phyloP scores from a whole-genome alignment of 2,888 invertebrate genomes.

The Seira ritae region DNA sequence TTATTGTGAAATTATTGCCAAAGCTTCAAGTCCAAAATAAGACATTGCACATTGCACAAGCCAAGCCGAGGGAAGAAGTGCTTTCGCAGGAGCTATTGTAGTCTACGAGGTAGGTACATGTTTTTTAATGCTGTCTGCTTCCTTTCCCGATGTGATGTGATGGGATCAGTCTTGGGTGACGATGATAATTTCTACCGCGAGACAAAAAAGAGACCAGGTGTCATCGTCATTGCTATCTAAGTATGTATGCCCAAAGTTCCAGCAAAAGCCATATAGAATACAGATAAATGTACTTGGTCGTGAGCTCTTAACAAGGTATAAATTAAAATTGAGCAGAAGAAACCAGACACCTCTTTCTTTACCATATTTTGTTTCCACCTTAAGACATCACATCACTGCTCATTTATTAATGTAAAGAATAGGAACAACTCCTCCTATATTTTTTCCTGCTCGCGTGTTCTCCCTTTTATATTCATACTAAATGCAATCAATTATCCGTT shows the following conservation, averaged over 20 bases:
- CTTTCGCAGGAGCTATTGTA: neutral
- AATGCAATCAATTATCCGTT: slow-evolving; percentile 19
- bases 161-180: neutral
- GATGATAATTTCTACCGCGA: neutral
- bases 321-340: slow-evolving; percentile 3
- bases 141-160: neutral
- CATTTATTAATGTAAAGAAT: slow-evolving; percentile 8
- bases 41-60: neutral
- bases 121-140: neutral
- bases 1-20: neutral
- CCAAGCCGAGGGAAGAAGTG: too few species aligned
- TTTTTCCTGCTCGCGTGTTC: slow-evolving; percentile 11
- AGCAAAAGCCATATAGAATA: neutral
- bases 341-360: slow-evolving; percentile 3
- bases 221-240: neutral
- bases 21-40: neutral
- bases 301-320: slow-evolving; percentile 9
- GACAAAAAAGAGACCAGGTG: slow-evolving; percentile 16
- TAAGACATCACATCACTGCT: neutral
- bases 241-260: neutral
- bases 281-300: neutral
- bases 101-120: too few species aligned
- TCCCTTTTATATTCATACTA: slow-evolving; percentile 6
- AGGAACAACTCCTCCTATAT: slow-evolving; percentile 9
- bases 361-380: slow-evolving; percentile 1